Conservation (phyloP, 2,113 vertebrate species). For the Motacilla tschutschensis region DNA sequence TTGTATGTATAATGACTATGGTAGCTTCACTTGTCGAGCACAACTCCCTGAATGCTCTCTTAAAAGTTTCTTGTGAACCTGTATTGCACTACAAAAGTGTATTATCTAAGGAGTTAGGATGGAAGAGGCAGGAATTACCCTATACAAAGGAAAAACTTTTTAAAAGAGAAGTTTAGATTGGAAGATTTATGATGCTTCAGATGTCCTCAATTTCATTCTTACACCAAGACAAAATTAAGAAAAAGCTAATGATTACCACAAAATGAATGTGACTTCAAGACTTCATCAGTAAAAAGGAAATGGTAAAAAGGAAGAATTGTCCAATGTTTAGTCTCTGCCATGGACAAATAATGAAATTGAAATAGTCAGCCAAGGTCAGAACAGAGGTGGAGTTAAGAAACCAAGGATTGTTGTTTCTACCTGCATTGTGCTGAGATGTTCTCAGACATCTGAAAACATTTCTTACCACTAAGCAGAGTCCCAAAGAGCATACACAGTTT, state of each 20-base stretch:
- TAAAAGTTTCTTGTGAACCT: neutral
- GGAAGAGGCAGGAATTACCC: neutral
- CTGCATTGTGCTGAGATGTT: neutral
- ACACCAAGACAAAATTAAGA: neutral
- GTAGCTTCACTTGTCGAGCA: neutral
- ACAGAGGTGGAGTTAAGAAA: conserved; percentile 45
- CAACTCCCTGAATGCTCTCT: neutral
- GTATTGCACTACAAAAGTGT: neutral
- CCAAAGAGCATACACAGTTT: neutral
- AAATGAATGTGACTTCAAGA: conserved; percentile 24
- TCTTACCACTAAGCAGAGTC: neutral
- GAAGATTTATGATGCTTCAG: neutral
- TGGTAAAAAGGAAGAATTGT: conserved; percentile 47
- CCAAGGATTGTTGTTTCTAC: neutral
- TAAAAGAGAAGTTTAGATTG: neutral
- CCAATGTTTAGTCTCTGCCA: conserved; percentile 51
- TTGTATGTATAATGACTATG: neutral
- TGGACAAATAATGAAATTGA: conserved; percentile 59
- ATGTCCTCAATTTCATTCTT: neutral
- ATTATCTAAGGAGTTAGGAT: neutral
- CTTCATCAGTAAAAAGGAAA: conserved; percentile 47
- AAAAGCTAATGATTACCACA: neutral
- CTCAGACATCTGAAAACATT: neutral
- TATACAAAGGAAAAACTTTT: neutral
- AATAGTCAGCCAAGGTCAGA: conserved; percentile 48